A percentile compares a stretch with the other conserved stretches of the same genome.
These are phyloP conservation scores for Ophraella communa DNA, from an alignment of 2,888 invertebrate species.

Conservation along the genomic window DNA sequence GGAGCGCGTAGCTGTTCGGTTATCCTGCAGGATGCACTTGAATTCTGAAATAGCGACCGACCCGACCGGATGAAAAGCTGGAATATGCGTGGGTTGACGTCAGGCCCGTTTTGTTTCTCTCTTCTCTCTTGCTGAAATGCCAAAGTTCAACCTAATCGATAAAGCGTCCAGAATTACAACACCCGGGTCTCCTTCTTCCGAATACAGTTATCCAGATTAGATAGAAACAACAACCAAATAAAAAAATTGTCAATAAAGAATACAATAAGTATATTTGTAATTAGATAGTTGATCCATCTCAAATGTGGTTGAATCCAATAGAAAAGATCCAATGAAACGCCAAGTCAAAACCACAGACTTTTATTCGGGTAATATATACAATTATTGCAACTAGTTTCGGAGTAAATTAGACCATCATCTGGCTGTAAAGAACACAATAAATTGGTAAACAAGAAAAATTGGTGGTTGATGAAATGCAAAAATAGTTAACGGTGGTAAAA, in stretches of 20 bases:
- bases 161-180: constrained; percentile 43
- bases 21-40: constrained; percentile 26
- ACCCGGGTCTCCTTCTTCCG: constrained; percentile 36
- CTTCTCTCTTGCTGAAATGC: constrained; percentile 44
- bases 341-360: no score
- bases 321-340: no score
- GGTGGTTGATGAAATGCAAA: no score
- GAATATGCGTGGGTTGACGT: constrained; percentile 32
- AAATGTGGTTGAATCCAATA: no score
- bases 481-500: no score
- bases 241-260: background rate
- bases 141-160: constrained; percentile 50
- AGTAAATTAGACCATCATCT: no score
- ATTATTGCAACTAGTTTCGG: no score
- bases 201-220: background rate
- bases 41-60: background rate
- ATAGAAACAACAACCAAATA: background rate
- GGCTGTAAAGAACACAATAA: no score
- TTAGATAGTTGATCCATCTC: no score
- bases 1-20: constrained; percentile 12
- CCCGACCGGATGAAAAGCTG: constrained; percentile 3
- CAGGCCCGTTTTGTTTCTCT: constrained; percentile 26
- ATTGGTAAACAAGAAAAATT: no score
- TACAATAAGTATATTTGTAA: no score
- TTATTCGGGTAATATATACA: no score